Percentiles rank a stretch among this genome's conserved stretches.
phyloP scores from a whole-genome alignment of 2,888 invertebrate species.

The Pocota personata region DNA sequence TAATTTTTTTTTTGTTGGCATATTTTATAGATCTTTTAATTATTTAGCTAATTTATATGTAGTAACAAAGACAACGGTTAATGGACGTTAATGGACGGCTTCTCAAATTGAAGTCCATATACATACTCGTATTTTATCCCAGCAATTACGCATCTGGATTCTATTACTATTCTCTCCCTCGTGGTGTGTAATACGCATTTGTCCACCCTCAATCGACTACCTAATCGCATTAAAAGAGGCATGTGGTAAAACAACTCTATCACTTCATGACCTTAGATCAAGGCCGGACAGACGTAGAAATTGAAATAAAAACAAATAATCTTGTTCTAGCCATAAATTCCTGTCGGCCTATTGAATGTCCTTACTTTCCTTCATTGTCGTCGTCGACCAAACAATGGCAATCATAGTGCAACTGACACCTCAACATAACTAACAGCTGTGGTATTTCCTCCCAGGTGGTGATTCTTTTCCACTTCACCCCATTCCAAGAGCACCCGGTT shows the following conservation, averaged over 20 bases:
- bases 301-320: slow-evolving; percentile 69
- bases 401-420: slow-evolving; percentile 54
- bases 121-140: not conserved
- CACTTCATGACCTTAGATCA: slow-evolving; percentile 63
- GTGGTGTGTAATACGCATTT: too few species aligned
- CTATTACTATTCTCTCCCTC: not conserved
- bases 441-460: slow-evolving; percentile 42
- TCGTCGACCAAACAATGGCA: slow-evolving; percentile 17
- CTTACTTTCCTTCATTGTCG: slow-evolving; percentile 1
- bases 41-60: too few species aligned
- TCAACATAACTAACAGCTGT: slow-evolving; percentile 10
- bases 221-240: slow-evolving; percentile 52
- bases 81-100: not conserved
- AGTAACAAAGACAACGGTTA: not conserved
- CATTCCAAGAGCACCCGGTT: not conserved
- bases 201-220: slow-evolving; percentile 12
- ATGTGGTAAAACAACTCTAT: slow-evolving; percentile 39
- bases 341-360: slow-evolving; percentile 25
- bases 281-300: slow-evolving; percentile 71
- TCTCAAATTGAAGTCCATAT: not conserved
- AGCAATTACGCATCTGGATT: not conserved
- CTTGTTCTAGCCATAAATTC: slow-evolving; percentile 16
- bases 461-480: slow-evolving; percentile 35
- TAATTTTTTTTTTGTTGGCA: too few species aligned
- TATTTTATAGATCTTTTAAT: too few species aligned